phyloP scores from a whole-genome alignment of 2,113 vertebrate genomes.

The Anas platyrhynchos region DNA sequence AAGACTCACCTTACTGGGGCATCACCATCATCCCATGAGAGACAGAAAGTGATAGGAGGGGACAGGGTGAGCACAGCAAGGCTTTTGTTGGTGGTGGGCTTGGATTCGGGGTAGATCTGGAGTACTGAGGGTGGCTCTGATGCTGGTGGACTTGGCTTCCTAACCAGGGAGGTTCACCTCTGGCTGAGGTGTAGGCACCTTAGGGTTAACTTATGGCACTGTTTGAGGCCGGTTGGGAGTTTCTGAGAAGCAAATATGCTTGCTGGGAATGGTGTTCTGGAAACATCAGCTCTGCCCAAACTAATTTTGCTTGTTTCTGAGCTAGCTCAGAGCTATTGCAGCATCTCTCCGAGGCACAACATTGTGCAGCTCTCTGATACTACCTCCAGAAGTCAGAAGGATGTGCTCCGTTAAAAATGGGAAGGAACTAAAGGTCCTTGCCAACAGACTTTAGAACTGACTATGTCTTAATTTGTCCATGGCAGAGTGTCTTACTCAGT shows the following conservation, averaged over 20 bases:
- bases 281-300: not conserved
- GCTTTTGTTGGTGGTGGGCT: not conserved
- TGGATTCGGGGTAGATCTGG: not conserved
- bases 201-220: not conserved
- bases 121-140: not conserved
- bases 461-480: conserved; percentile 64
- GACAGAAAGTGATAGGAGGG: not conserved
- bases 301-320: not conserved
- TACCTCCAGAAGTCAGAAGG: conserved; percentile 35
- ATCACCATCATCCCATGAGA: not conserved
- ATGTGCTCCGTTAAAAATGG: conserved; percentile 32
- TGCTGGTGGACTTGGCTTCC: not conserved
- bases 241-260: not conserved
- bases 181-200: not conserved
- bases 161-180: not conserved
- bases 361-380: not conserved
- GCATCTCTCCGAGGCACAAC: not conserved
- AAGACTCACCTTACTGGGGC: not conserved
- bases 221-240: not conserved
- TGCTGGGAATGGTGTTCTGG: not conserved
- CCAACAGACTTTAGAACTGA: conserved; percentile 48
- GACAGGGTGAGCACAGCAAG: not conserved
- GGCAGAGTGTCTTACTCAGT: conserved; percentile 59
- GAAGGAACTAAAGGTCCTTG: conserved; percentile 49
- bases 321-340: not conserved